These are phyloP conservation scores for Meloe dianella DNA, from an alignment of 2,888 invertebrate genomes.

Conservation along the genomic window DNA sequence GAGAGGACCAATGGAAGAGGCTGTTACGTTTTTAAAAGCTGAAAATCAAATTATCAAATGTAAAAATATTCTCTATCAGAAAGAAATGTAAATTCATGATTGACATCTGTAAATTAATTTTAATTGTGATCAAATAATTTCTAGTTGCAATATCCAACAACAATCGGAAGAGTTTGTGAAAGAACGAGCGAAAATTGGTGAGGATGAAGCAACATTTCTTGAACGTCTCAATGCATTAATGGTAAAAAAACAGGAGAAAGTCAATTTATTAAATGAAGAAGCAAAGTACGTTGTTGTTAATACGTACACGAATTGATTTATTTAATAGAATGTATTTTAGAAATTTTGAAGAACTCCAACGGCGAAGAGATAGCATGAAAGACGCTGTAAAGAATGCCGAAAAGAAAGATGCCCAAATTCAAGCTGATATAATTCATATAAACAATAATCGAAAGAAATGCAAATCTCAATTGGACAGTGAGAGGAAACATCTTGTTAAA, in stretches of 20 bases:
- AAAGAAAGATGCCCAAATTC: slow-evolving; percentile 69
- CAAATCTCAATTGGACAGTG: slow-evolving; percentile 70
- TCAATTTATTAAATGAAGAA: slow-evolving; percentile 37
- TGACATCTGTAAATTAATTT: too few relatives aligned
- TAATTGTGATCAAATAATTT: too few relatives aligned
- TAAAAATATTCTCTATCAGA: slow-evolving; percentile 76
- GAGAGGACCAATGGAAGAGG: slow-evolving; percentile 78
- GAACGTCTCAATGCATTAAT: slow-evolving; percentile 59
- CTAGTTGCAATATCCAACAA: slow-evolving; percentile 64
- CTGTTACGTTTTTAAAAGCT: slow-evolving; percentile 75
- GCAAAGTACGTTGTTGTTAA: slow-evolving; percentile 34
- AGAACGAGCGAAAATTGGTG: slow-evolving; percentile 69
- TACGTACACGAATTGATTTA: too few relatives aligned
- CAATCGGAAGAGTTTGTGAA: slow-evolving; percentile 62
- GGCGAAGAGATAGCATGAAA: slow-evolving; percentile 65
- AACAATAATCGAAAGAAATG: slow-evolving; percentile 79
- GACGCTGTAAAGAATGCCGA: slow-evolving; percentile 70
- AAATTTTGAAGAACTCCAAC: slow-evolving; percentile 65
- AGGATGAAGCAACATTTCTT: slow-evolving; percentile 61
- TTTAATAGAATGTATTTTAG: slow-evolving; percentile 52
- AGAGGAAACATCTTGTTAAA: slow-evolving; percentile 72
- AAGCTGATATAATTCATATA: slow-evolving; percentile 70
- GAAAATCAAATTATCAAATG: slow-evolving; percentile 78
- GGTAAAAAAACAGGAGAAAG: slow-evolving; percentile 63
- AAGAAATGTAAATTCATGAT: slow-evolving; percentile 71